A percentile compares a stretch with the other conserved stretches of the same genome.
phyloP scores from a whole-genome alignment of 2,797 vertebrate genomes.

The Lophotriccus pileatus region DNA sequence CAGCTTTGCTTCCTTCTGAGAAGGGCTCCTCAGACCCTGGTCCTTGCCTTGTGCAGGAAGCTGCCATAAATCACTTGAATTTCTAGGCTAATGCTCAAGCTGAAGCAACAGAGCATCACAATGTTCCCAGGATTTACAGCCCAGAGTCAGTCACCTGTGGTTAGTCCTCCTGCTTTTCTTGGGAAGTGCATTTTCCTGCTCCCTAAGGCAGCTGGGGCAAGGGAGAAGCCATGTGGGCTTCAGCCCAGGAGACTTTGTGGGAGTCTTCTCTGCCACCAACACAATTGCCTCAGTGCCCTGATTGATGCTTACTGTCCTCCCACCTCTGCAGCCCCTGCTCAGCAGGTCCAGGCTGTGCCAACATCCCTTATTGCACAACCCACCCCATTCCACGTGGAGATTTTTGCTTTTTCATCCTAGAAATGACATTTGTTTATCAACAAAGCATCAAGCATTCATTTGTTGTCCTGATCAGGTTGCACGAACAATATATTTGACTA shows the following conservation, averaged over 20 bases:
- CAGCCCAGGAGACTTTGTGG: rapidly evolving
- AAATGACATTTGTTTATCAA: neutral
- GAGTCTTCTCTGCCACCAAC: neutral
- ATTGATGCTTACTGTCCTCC: neutral
- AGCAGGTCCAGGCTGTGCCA: neutral
- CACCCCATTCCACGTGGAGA: rapidly evolving
- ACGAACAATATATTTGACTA: neutral
- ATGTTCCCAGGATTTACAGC: neutral
- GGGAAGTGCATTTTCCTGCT: neutral
- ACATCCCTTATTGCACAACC: neutral
- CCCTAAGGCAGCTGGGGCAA: neutral
- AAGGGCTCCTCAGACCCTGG: rapidly evolving
- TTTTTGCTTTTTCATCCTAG: neutral
- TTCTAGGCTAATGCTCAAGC: neutral
- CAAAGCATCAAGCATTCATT: neutral
- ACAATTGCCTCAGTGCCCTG: rapidly evolving
- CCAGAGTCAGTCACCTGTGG: rapidly evolving
- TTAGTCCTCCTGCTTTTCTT: neutral
- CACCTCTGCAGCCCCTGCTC: neutral
- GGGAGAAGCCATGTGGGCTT: neutral
- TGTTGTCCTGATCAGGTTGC: neutral
- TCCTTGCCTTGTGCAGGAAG: neutral
- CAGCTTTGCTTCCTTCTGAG: neutral
- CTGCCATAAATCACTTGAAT: neutral
- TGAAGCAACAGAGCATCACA: neutral